phyloP scores from a whole-genome alignment of 2,797 vertebrate species.

The Macropus fuliginosus region DNA sequence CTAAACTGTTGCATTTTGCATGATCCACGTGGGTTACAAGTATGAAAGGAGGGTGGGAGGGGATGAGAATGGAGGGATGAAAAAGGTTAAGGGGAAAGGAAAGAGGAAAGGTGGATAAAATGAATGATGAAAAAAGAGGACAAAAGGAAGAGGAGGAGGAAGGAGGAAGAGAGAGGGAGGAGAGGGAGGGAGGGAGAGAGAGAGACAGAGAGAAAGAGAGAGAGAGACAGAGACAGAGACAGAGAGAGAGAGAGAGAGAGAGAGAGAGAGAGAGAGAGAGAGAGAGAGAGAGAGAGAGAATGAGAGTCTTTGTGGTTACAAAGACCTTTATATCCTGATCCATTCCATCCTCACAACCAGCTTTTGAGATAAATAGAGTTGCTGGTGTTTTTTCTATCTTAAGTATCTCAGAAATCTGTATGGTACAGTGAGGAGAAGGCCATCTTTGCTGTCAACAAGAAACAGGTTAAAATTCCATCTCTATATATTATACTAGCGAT shows the following conservation, averaged over 20 bases:
- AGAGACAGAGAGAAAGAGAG: not conserved
- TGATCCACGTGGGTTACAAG: slow-evolving; percentile 43
- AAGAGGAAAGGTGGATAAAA: slow-evolving; percentile 40
- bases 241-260: not conserved
- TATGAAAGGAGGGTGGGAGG: not conserved
- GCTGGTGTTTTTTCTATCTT: not conserved
- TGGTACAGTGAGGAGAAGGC: not conserved
- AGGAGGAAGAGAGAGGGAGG: slow-evolving; percentile 43
- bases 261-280: slow-evolving; percentile 61
- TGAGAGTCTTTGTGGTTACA: not conserved
- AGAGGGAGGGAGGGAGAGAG: slow-evolving; percentile 42
- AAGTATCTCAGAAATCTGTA: not conserved
- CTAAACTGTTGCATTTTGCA: slow-evolving; percentile 85
- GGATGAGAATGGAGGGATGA: accelerated
- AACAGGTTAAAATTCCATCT: not conserved
- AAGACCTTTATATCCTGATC: not conserved
- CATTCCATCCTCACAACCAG: not conserved
- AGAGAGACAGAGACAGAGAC: no score
- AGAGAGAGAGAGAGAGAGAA: no score
- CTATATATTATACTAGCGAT: not conserved
- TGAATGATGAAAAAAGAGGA: slow-evolving; percentile 20
- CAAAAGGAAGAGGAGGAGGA: not conserved
- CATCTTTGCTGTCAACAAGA: not conserved
- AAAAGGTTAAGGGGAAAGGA: not conserved
- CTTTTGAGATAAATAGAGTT: not conserved